Base-by-base conservation (phyloP, 2,797 vertebrate species). In the Dryobates pubescens region DNA sequence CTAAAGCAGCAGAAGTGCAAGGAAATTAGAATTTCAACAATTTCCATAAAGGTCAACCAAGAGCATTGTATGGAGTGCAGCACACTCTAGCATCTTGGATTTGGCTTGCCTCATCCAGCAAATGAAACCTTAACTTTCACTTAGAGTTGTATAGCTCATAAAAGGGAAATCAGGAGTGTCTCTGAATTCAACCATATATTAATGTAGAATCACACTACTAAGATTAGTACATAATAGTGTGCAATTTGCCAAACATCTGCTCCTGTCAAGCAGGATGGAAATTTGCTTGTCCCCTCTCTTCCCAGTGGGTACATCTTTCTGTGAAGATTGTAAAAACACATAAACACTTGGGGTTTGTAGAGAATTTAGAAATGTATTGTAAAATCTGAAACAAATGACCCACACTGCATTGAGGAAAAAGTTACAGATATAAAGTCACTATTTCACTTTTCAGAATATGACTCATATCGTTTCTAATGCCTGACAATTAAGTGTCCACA, bases 21-120 rank as follows among this genome's bases (percentile, higher is more conserved):
- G 75, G 86, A 47, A 92, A 93, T 84, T 78, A 96, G n/a, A 92
- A 67, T 81, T 87, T 62, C 54, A 92, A 13, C 29, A 19, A 65
- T 45, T 92, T 80, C 41, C n/a, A 87, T 27, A 63, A 58, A 75
- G 82, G 54, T 86, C 64, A 92, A 30, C 23, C 0, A 17, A 86
- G 13, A 45, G 26, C 49, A 51, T 7, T 58, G 29, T 63, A 26
- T 4, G 18, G 30, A 54, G 11, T 7, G 17, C 22, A 63, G 49
- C 58, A 70, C 22, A 41, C 56, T 47, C 62, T 16, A 72, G 24
- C 22, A 71, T n/a, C 34, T n/a, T 62, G 36, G 12, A 51, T 51
- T 71, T 67, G 72, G 43, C 17, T 45, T 47, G 62, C 30, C 27
- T 72, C 18, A 67, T 56, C 30, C 68, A 80, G 65, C 27, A 56